Evolutionary conservation across 2,888 invertebrate genomes (phyloP), one percentile per base, ranked within the genome.

Genomic region (Dendrolimus houi): DNA sequence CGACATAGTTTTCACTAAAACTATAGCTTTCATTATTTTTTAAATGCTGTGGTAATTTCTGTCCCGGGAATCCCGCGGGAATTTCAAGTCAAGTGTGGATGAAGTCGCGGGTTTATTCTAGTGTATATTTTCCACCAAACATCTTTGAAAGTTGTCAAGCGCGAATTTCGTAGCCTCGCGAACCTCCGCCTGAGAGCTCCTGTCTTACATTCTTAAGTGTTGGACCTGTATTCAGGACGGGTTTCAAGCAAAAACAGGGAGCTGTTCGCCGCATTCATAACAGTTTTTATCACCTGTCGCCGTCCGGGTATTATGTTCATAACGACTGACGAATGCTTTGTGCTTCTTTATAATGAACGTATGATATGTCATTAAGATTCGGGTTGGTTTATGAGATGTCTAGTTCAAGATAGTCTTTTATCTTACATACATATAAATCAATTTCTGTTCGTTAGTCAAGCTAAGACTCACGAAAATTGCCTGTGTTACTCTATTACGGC

Each of bases 271-370:
- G 77, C 81, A 84, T 85, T 86, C 83, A 83, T 83, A 81, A 77
- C 78, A 80, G 75, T 85, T 87, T 85, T 87, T 85, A 79, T 84
- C 83, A 83, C 81, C 81, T 81, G 82, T 75, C 80, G 66, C 68
- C 68, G 68, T 66, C 71, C 66, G 66, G 29, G 75, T 74, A 73
- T 79, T 77, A 75, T 78, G 70, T 72, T 74, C 70, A 71, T 75
- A 75, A 71, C 74, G 72, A 74, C 74, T 65, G 67, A 66, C 63
- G 64, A 65, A 66, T 64, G 69, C 70, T 74, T 74, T 72, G 70
- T 72, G 65, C 1, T 47, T 47, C 47, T 47, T 47, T 47, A 47
- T 47, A 47, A 47, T 47, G 47, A 47, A 47, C 47, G 47, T 47
- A 47, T 47, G 47, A 47, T 47, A 47, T 12, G 47, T 1, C 9